Percentiles rank a stretch among this genome's conserved stretches.
phyloP scores from a whole-genome alignment of 2,888 invertebrate genomes.

The Agrotis ipsilon region DNA sequence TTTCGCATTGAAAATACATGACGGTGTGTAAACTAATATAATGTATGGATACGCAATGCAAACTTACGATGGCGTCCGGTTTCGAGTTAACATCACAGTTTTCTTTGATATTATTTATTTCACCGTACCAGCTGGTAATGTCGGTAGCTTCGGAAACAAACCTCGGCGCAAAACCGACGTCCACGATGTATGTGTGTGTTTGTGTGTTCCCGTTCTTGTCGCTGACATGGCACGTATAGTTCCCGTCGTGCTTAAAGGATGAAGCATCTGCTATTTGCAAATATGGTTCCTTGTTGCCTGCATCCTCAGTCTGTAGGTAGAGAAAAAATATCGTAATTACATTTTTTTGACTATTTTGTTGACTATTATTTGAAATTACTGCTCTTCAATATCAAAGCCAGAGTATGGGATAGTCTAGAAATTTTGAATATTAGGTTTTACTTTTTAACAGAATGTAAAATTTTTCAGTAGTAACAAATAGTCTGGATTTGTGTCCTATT shows the following conservation, averaged over 20 bases:
- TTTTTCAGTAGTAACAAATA: too few relatives aligned
- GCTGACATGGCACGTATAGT: slow-evolving; percentile 65
- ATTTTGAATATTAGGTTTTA: too few relatives aligned
- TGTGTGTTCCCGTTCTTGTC: slow-evolving; percentile 46
- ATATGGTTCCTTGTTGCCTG: slow-evolving; percentile 16
- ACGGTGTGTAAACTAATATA: too few relatives aligned
- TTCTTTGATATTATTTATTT: slow-evolving; percentile 21
- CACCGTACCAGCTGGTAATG: slow-evolving; percentile 49
- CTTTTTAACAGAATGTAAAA: too few relatives aligned
- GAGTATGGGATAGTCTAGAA: too few relatives aligned
- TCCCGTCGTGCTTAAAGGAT: slow-evolving; percentile 44
- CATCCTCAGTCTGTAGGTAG: slow-evolving; percentile 37
- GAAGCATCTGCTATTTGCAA: slow-evolving; percentile 28
- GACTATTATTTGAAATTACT: too few relatives aligned
- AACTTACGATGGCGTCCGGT: slow-evolving; percentile 55
- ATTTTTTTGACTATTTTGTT: too few relatives aligned
- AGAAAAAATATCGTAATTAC: neutral
- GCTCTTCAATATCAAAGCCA: too few relatives aligned
- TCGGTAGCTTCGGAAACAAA: neutral
- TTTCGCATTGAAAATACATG: neutral
- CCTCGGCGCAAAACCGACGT: slow-evolving; percentile 55
- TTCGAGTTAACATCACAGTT: slow-evolving; percentile 42
- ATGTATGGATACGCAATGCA: neutral
- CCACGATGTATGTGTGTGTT: slow-evolving; percentile 58
- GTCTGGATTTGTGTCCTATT: too few relatives aligned